These are phyloP conservation scores for Ennomos quercinarius DNA, from an alignment of 2,888 invertebrate species.

Conservation along the genomic window DNA sequence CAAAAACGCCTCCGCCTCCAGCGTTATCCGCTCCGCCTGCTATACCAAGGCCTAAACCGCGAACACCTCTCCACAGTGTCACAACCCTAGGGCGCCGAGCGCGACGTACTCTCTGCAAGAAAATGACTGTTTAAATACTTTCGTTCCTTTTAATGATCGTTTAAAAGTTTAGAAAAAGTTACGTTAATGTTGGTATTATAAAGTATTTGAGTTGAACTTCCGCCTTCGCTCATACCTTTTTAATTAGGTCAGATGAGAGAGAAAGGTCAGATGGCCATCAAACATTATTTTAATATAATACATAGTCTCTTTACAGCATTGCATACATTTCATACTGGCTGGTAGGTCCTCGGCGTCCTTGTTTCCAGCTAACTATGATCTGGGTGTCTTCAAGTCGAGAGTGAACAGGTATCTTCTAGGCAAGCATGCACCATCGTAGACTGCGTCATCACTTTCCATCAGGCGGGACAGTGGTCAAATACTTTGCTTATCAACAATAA, in stretches of 20 bases:
- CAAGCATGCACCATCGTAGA: no score
- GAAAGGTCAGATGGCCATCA: conserved; percentile 6
- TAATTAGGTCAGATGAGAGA: conserved; percentile 20
- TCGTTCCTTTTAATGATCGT: conserved; percentile 19
- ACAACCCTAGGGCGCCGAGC: conserved; percentile 78
- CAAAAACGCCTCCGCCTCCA: conserved; percentile 79
- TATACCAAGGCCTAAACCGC: conserved; percentile 78
- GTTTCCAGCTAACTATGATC: no score
- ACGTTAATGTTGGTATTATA: conserved; percentile 22
- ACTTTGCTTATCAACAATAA: no score
- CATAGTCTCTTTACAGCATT: not conserved
- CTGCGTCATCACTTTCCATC: no score
- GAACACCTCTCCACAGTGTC: conserved; percentile 74
- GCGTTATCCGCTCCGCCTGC: conserved; percentile 82
- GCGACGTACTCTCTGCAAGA: conserved; percentile 70
- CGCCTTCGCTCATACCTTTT: conserved; percentile 18
- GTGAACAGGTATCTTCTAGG: no score
- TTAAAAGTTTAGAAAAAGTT: conserved; percentile 24
- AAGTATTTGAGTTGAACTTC: conserved; percentile 15
- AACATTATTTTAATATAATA: conserved; percentile 5
- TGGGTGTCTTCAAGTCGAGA: no score
- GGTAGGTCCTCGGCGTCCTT: no score
- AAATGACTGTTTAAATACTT: conserved; percentile 27
- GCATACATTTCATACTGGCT: no score
- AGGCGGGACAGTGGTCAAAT: no score